These are phyloP conservation scores for Matsumurasca onukii DNA, from an alignment of 1,140 invertebrate species.

Conservation along the genomic window DNA sequence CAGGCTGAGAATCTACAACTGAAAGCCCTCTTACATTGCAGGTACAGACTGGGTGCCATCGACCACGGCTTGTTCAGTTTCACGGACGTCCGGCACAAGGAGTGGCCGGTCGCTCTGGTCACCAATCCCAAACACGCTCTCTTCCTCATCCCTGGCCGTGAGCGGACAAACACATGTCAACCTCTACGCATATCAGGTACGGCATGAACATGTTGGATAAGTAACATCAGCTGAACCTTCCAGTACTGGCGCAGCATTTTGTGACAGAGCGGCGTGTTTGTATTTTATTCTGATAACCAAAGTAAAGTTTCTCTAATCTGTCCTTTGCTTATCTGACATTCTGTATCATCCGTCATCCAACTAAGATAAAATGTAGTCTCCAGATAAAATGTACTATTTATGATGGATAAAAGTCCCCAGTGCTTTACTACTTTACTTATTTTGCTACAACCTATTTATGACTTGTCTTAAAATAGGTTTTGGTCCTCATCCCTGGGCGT, in stretches of 20 bases:
- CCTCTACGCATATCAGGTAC: conserved; percentile 78
- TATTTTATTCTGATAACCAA: not conserved
- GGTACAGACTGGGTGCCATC: conserved; percentile 77
- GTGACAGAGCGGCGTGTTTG: not conserved
- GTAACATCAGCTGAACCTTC: too few species aligned
- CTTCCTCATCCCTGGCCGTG: conserved; percentile 69
- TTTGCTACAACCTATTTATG: too few species aligned
- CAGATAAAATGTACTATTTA: too few species aligned
- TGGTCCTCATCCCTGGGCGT: too few species aligned
- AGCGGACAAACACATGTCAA: conserved; percentile 68
- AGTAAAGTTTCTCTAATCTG: not conserved
- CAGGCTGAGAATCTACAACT: too few species aligned
- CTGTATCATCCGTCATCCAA: not conserved
- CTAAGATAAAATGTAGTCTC: not conserved
- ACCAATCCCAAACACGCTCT: conserved; percentile 88
- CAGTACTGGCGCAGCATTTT: not conserved
- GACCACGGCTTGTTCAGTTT: conserved; percentile 92
- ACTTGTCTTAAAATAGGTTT: too few species aligned
- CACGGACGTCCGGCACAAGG: conserved; percentile 70
- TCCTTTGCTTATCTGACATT: not conserved
- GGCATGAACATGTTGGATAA: conserved; percentile 16
- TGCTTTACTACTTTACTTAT: too few species aligned
- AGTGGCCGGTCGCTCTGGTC: conserved; percentile 81
- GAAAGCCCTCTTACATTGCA: too few species aligned
- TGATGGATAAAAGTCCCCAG: too few species aligned